These are phyloP conservation scores for Hirtodrosophila cameraria DNA, from an alignment of 2,888 invertebrate genomes.

Conservation along the genomic window DNA sequence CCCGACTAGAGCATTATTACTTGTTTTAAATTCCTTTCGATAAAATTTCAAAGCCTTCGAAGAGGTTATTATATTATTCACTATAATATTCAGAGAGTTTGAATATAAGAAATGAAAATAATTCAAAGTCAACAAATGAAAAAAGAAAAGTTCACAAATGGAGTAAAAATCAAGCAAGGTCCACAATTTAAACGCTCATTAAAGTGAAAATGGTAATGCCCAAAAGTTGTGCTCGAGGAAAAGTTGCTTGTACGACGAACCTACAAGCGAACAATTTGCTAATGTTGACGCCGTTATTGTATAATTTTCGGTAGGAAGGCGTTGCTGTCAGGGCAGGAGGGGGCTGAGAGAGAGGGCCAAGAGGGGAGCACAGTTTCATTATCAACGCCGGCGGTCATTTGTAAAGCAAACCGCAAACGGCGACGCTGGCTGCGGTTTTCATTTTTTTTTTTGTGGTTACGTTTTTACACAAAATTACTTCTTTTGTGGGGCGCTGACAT, in stretches of 20 bases:
- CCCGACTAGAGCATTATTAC: too few species aligned
- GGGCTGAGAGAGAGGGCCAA: too few species aligned
- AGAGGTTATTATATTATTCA: too few species aligned
- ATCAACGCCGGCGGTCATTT: constrained; percentile 67
- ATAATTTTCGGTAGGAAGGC: constrained; percentile 58
- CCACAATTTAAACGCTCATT: constrained; percentile 54
- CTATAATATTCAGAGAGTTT: too few species aligned
- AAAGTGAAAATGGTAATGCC: constrained; percentile 29
- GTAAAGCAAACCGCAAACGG: constrained; percentile 70
- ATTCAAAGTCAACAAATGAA: too few species aligned
- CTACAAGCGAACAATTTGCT: constrained; percentile 68
- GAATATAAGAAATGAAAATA: too few species aligned
- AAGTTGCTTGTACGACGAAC: constrained; percentile 17
- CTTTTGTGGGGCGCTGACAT: constrained; percentile 74
- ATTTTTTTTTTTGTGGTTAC: constrained; percentile 26
- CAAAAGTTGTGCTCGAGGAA: constrained; percentile 14
- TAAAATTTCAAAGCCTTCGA: too few species aligned
- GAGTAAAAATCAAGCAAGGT: constrained; percentile 18
- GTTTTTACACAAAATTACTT: constrained; percentile 77
- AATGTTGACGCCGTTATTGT: constrained; percentile 78
- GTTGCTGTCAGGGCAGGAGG: constrained; percentile 19
- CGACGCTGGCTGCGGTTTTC: constrained; percentile 48
- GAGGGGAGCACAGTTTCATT: constrained; percentile 45
- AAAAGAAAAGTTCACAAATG: background rate
- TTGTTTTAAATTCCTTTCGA: too few species aligned